Percentiles rank a stretch among this genome's conserved stretches.
phyloP scores from a whole-genome alignment of 2,113 vertebrate genomes.

The Colius striatus region DNA sequence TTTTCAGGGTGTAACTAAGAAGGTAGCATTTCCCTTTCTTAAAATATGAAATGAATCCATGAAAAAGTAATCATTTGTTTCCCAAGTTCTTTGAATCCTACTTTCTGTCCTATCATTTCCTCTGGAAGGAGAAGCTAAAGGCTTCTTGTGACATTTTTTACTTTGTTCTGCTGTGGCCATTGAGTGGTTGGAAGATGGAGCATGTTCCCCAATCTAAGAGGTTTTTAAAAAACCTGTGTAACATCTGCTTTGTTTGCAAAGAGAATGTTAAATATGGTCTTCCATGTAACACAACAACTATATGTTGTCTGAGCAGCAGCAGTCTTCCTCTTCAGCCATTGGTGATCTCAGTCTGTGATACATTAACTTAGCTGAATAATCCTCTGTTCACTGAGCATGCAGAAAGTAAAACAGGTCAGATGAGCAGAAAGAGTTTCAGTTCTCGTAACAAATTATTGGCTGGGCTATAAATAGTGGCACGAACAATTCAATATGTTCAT shows the following conservation, averaged over 20 bases:
- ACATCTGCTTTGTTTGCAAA: background rate
- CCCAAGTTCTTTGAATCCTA: rapidly evolving
- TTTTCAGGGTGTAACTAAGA: background rate
- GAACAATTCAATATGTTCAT: constrained; percentile 33
- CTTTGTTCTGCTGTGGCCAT: background rate
- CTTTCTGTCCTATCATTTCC: background rate
- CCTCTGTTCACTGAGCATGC: background rate
- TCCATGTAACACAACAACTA: background rate
- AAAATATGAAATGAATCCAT: background rate
- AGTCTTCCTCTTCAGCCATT: background rate
- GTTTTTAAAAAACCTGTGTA: background rate
- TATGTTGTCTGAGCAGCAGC: background rate
- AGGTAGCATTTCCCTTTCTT: background rate
- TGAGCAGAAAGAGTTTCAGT: constrained; percentile 26
- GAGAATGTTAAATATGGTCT: background rate
- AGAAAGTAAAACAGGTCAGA: background rate
- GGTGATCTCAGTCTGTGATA: background rate
- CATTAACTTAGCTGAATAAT: background rate
- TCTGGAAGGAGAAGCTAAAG: background rate
- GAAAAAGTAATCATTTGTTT: background rate
- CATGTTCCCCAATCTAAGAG: background rate
- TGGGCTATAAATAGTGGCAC: constrained; percentile 25
- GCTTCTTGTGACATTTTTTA: background rate
- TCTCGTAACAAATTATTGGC: constrained; percentile 7
- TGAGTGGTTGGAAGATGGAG: background rate